Evolutionary conservation across 2,797 vertebrate genomes (phyloP).

Genomic region (Enteromius paludinosus): DNA sequence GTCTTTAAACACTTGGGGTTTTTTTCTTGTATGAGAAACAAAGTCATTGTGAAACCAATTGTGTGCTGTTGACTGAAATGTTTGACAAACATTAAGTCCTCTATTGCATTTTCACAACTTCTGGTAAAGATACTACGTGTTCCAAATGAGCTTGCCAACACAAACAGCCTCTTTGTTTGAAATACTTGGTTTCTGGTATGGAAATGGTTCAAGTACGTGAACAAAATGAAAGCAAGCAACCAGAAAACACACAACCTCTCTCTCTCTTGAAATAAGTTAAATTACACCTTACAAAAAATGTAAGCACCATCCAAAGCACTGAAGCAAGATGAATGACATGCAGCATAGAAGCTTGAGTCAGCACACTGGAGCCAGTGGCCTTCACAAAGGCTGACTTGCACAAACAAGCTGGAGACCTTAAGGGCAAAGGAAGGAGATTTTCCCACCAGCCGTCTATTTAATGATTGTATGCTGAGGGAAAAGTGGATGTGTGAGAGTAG

Average conservation of each 20-base stretch:
- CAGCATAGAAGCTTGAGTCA: slow-evolving; percentile 37
- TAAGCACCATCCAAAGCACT: slow-evolving; percentile 19
- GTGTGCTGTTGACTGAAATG: background rate
- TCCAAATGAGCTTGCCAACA: background rate
- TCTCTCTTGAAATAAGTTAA: slow-evolving; percentile 3
- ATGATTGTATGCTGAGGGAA: background rate
- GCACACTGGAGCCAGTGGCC: slow-evolving; percentile 37
- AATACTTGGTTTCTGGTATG: background rate
- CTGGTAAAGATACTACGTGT: background rate
- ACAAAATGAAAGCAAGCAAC: background rate
- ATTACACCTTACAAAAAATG: background rate
- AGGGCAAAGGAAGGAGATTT: slow-evolving; percentile 44
- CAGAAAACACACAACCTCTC: background rate
- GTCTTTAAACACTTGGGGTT: background rate
- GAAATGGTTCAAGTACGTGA: background rate
- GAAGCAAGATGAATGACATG: slow-evolving; percentile 35
- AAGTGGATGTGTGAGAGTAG: slow-evolving; percentile 2
- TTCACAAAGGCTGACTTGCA: slow-evolving; percentile 52
- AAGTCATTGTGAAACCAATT: background rate
- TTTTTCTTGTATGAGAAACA: too few relatives aligned
- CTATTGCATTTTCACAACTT: background rate
- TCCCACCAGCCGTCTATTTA: slow-evolving; percentile 22
- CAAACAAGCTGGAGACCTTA: slow-evolving; percentile 56
- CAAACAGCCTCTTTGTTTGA: background rate
- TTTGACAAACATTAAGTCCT: background rate